These are phyloP conservation scores for Pseudochaenichthys georgianus DNA, from an alignment of 2,797 vertebrate genomes.

Conservation along the genomic window DNA sequence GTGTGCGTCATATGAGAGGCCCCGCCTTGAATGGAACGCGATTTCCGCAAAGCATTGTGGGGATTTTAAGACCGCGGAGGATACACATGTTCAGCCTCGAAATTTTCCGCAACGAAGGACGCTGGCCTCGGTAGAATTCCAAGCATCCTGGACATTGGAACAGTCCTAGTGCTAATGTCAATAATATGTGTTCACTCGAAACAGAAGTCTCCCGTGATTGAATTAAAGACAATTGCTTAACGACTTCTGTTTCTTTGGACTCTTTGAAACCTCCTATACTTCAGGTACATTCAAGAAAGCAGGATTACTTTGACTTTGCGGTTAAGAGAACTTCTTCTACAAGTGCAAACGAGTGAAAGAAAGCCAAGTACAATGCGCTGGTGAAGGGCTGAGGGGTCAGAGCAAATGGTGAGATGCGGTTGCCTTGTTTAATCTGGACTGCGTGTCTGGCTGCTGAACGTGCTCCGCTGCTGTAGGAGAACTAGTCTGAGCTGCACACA, in stretches of 20 bases:
- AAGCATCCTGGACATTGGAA: too few species aligned
- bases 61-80: too few species aligned
- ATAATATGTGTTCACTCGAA: too few species aligned
- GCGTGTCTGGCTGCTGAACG: constrained; percentile 57
- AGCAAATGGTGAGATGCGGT: constrained; percentile 45
- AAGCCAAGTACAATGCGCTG: constrained; percentile 24
- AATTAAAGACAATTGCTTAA: too few species aligned
- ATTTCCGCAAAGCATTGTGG: too few species aligned
- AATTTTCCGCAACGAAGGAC: too few species aligned
- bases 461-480: constrained; percentile 54
- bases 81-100: too few species aligned
- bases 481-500: constrained; percentile 56
- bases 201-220: too few species aligned
- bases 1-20: too few species aligned
- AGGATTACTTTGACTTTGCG: constrained; percentile 4
- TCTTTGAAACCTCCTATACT: background rate
- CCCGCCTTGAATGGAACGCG: too few species aligned
- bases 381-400: constrained; percentile 24
- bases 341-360: constrained; percentile 30
- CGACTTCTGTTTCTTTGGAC: background rate
- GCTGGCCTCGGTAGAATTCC: too few species aligned
- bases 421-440: constrained; percentile 63
- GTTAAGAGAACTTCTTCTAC: background rate
- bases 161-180: too few species aligned
- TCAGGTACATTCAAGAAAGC: background rate